A percentile compares a stretch with the other conserved stretches of the same genome.
These are phyloP conservation scores for Montipora capitata DNA, from an alignment of 92 coral and sea anemone genomes.

Conservation along the genomic window DNA sequence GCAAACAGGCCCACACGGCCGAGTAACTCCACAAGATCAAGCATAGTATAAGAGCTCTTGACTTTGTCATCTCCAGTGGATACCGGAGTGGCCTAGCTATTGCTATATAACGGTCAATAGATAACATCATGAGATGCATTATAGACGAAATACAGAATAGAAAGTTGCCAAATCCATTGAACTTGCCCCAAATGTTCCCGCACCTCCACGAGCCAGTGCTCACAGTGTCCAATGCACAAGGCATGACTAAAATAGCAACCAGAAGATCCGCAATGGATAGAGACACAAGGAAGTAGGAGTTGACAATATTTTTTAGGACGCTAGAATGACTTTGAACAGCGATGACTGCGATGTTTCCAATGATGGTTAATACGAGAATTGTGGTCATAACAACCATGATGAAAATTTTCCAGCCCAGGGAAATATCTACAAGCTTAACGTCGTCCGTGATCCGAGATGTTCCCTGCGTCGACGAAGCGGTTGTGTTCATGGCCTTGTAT, in stretches of 20 bases:
- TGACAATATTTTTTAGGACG: constrained; percentile 59
- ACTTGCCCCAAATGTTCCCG: constrained; percentile 75
- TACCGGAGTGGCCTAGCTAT: constrained; percentile 73
- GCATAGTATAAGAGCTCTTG: constrained; percentile 64
- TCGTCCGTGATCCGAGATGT: not conserved
- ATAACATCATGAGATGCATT: constrained; percentile 90
- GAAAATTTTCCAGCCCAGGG: constrained; percentile 63
- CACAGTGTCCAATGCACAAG: constrained; percentile 85
- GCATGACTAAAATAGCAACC: constrained; percentile 82
- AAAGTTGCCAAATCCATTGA: constrained; percentile 87
- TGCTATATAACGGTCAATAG: constrained; percentile 85
- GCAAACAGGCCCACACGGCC: constrained; percentile 84
- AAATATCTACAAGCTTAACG: constrained; percentile 66
- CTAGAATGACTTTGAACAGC: constrained; percentile 72
- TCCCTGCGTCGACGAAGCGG: not conserved
- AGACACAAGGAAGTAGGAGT: constrained; percentile 73
- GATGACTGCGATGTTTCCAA: constrained; percentile 79
- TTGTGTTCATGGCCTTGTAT: constrained; percentile 25
- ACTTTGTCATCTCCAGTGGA: constrained; percentile 71
- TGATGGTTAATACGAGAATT: constrained; percentile 58
- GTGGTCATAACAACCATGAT: constrained; percentile 54
- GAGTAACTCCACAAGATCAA: constrained; percentile 81
- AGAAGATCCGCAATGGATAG: constrained; percentile 85
- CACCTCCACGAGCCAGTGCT: constrained; percentile 86
- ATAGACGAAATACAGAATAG: constrained; percentile 91